Base-by-base conservation (phyloP, 2,888 invertebrate species). In the Tenthredo mesomela region DNA sequence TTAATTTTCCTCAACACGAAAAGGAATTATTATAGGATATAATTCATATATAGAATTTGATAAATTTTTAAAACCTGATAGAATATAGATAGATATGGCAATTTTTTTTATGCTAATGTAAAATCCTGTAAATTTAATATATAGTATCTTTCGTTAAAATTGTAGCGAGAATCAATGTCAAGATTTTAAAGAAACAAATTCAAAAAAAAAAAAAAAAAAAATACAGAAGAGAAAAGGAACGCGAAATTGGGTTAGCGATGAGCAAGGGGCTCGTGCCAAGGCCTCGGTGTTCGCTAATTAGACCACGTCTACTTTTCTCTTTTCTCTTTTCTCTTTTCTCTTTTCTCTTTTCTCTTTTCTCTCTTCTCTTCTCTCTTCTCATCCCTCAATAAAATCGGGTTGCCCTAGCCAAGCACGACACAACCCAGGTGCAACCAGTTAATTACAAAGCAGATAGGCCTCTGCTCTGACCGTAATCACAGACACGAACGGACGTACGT, bases 401-500 rank as follows among this genome's bases (percentile, higher is more conserved):
- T 73, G 10, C 40, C 71, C 43, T 43, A 43, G 71, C 43, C 43
- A 47, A 43, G 54, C 75, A 37, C 84, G 75, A 82, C 58, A 40
- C 83, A 77, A 67, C n/a, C 78, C 84, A 71, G 75, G 70, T 82
- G 85, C 85, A 86, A 82, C 87, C 80, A 85, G 86, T 86, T 86
- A 88, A 87, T 87, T 87, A 86, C 86, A 85, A 85, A 84, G 77
- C 65, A 85, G 85, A 84, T 82, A 85, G 84, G 80, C 84, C 82
- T 71, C 84, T 33, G 83, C 84, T 80, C 67, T 65, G 84, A 54
- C 70, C 67, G 73, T 89, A 89, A 87, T 89, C 88, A 88, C 86
- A 86, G 86, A 86, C 86, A 84, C 78, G 78, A 84, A 87, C 86
- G 86, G 86, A 87, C 85, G 21, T 65, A 65, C 10, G 25, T 61